Conservation (phyloP, 35 echinoderm and acorn worm species). For the Diadema setosum region DNA sequence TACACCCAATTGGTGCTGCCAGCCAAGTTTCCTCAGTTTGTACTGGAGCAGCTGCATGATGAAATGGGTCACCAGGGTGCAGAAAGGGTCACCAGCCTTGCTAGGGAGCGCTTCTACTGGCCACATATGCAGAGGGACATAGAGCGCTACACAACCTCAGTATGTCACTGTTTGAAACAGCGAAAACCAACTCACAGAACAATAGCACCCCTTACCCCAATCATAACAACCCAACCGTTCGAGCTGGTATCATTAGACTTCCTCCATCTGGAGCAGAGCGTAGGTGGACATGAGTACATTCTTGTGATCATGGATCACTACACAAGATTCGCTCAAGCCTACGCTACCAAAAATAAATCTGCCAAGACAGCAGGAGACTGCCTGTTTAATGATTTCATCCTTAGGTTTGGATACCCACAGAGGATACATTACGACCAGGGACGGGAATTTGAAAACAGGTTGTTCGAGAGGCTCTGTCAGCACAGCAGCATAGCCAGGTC, state of each 20-base stretch:
- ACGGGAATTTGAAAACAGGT: conserved; percentile 41
- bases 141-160: neutral
- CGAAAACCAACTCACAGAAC: neutral
- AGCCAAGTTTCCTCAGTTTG: neutral
- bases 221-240: conserved; percentile 50
- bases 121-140: conserved; percentile 46
- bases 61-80: conserved; percentile 40
- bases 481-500: neutral
- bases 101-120: conserved; percentile 47
- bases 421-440: conserved; percentile 63
- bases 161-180: conserved; percentile 9
- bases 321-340: conserved; percentile 42
- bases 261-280: conserved; percentile 50
- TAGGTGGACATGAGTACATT: conserved; percentile 52
- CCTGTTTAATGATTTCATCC: conserved; percentile 34
- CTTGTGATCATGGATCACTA: conserved; percentile 61
- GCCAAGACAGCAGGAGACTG: conserved; percentile 21
- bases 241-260: conserved; percentile 60
- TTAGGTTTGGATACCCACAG: conserved; percentile 31
- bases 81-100: conserved; percentile 23
- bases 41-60: neutral
- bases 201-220: conserved; percentile 1
- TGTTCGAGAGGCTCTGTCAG: conserved; percentile 29
- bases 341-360: conserved; percentile 56
- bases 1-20: neutral